These are phyloP conservation scores for Ridgeia piscesae DNA, from an alignment of 1,140 invertebrate genomes.

Conservation along the genomic window DNA sequence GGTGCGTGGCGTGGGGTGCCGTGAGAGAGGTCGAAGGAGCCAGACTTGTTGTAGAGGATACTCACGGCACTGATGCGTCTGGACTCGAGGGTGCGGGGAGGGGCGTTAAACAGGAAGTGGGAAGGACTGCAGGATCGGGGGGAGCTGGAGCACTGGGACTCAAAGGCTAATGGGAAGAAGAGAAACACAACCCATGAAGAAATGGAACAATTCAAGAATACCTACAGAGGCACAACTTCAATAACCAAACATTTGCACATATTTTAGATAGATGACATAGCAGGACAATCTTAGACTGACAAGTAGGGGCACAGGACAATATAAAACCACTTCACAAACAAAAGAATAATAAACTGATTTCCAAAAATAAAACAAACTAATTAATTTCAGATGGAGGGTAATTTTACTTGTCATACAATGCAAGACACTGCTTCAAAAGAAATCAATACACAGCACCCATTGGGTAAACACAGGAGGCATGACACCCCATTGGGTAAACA, in stretches of 20 bases:
- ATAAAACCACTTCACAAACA: not conserved
- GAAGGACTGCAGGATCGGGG: slow-evolving; percentile 4
- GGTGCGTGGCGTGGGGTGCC: not conserved
- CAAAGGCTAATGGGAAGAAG: not conserved
- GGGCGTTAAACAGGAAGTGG: not conserved
- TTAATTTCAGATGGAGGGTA: too few relatives aligned
- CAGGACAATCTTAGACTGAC: not conserved
- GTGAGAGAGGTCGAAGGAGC: not conserved
- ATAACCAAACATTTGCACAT: not conserved
- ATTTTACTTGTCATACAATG: too few relatives aligned
- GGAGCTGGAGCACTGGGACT: not conserved
- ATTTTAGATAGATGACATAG: too few relatives aligned
- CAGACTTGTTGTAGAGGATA: slow-evolving; percentile 9
- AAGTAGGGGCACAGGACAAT: not conserved
- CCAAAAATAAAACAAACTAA: too few relatives aligned
- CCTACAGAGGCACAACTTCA: not conserved
- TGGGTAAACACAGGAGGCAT: too few relatives aligned
- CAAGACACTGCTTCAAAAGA: too few relatives aligned
- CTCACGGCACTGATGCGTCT: not conserved
- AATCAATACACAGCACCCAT: too few relatives aligned
- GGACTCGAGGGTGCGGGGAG: not conserved
- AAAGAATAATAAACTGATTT: not conserved
- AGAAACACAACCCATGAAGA: not conserved
- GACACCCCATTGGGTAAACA: too few relatives aligned
- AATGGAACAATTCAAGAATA: not conserved